Evolutionary conservation across 1,140 invertebrate species (phyloP).

Genomic region (Diploscapter pachys): DNA sequence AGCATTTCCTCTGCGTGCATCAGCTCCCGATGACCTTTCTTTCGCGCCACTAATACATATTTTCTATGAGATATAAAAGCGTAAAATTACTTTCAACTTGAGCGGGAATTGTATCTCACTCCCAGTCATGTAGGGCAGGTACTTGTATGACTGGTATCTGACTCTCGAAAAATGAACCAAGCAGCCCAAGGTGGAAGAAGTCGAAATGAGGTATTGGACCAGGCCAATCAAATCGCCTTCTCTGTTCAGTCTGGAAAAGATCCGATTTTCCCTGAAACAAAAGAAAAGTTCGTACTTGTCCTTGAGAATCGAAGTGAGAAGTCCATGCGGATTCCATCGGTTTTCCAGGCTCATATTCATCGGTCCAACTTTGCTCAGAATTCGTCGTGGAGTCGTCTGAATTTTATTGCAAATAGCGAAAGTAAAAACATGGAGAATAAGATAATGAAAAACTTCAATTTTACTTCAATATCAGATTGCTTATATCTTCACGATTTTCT

Average conservation of each 20-base stretch:
- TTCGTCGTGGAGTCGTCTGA: not conserved
- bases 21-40: not conserved
- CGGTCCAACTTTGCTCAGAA: not conserved
- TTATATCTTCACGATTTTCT: no score
- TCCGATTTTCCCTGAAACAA: not conserved
- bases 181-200: conserved; percentile 13
- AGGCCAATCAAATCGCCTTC: conserved; percentile 26
- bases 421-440: no score
- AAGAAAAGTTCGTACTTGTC: conserved; percentile 5
- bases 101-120: conserved; percentile 17
- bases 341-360: conserved; percentile 19
- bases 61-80: not conserved
- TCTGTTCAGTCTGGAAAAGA: conserved; percentile 21
- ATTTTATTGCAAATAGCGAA: no score
- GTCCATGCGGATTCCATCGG: conserved; percentile 31
- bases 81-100: not conserved
- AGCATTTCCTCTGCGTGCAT: no score
- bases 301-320: conserved; percentile 11
- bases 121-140: not conserved
- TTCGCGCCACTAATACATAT: not conserved
- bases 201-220: conserved; percentile 25
- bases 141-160: conserved; percentile 1
- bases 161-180: conserved; percentile 14
- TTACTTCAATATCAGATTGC: no score
- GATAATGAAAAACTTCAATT: no score